phyloP scores from a whole-genome alignment of 53 echinoderm and acorn worm genomes.

The Crossaster papposus region DNA sequence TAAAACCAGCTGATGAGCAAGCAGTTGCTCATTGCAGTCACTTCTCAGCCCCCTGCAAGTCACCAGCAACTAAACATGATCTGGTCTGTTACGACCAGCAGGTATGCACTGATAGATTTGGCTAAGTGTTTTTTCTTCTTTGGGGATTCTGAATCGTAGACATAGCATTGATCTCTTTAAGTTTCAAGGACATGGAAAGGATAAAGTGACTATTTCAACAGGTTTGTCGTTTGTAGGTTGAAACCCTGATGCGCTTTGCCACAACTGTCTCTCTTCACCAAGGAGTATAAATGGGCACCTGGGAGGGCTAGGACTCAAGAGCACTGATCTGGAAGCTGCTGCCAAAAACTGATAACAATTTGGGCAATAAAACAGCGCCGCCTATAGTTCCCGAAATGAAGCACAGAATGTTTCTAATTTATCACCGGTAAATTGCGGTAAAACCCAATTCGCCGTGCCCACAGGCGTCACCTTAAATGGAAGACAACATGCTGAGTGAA shows the following conservation, averaged over 20 bases:
- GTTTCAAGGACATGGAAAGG: not conserved
- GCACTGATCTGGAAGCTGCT: no score
- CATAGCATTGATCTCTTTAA: not conserved
- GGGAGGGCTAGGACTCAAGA: no score
- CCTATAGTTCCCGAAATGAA: not conserved
- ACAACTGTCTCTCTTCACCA: no score
- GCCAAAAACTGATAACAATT: no score
- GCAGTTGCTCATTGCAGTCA: constrained; percentile 51
- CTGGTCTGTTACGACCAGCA: constrained; percentile 35
- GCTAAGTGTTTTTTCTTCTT: not conserved
- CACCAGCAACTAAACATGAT: constrained; percentile 7
- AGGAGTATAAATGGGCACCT: no score
- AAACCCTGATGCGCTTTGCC: no score
- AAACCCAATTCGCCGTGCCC: not conserved
- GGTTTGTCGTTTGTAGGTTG: no score
- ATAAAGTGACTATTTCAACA: not conserved
- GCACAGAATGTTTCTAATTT: not conserved
- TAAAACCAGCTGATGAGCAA: constrained; percentile 52
- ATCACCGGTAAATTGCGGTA: not conserved
- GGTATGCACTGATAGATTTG: constrained; percentile 7
- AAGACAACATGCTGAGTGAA: constrained; percentile 5
- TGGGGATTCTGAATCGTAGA: not conserved
- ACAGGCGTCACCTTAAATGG: not conserved
- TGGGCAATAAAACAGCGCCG: not conserved
- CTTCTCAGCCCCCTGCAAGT: constrained; percentile 23